These are phyloP conservation scores for Catocala fraxini DNA, from an alignment of 2,888 invertebrate species.

Conservation along the genomic window DNA sequence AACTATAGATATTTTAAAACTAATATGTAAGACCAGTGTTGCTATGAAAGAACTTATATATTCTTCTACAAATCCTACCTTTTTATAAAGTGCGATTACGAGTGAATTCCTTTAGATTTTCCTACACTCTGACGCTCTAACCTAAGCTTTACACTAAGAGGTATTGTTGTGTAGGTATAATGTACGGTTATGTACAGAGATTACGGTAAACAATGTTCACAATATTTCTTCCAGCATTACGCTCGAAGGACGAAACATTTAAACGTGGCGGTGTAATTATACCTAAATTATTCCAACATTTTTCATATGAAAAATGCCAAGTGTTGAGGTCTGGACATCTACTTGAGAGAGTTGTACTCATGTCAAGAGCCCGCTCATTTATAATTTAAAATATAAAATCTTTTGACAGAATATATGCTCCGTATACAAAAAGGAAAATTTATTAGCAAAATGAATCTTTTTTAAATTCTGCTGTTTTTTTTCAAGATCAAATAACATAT, in stretches of 20 bases:
- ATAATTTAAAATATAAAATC: constrained; percentile 27
- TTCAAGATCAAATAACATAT: no score
- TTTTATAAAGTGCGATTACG: no score
- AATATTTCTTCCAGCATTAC: neutral
- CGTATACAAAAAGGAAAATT: no score
- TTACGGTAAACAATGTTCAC: constrained; percentile 5
- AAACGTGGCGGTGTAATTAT: constrained; percentile 15
- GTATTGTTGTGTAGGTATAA: neutral
- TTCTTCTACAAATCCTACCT: no score
- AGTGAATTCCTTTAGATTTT: neutral
- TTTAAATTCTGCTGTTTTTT: no score
- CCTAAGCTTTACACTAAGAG: neutral
- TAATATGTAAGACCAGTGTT: no score
- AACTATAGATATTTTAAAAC: no score
- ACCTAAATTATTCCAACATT: constrained; percentile 19
- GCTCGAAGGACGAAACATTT: constrained; percentile 17
- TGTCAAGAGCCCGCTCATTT: constrained; percentile 19
- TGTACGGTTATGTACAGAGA: neutral
- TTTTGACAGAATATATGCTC: constrained; percentile 10
- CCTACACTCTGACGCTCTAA: neutral
- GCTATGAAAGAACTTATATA: no score
- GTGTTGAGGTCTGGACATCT: constrained; percentile 27
- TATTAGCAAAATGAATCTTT: no score
- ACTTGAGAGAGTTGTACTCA: constrained; percentile 26
- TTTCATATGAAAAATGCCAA: constrained; percentile 17